Conservation (phyloP, 2,113 vertebrate species). For the Saguinus imperator region DNA sequence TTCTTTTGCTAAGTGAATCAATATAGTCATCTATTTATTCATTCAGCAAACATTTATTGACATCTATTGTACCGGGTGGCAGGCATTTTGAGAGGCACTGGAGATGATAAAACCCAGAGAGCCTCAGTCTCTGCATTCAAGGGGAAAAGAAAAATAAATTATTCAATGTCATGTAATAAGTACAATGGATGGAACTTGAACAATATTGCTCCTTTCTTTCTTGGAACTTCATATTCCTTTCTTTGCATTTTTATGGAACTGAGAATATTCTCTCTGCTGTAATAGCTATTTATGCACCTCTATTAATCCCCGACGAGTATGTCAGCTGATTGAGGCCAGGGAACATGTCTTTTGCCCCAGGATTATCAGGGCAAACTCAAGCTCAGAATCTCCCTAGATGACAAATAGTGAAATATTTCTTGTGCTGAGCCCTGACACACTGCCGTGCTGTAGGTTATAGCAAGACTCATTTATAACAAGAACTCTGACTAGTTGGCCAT, state of each 20-base stretch:
- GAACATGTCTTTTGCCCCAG: neutral
- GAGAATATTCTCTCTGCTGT: neutral
- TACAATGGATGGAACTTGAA: neutral
- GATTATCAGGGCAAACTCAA: neutral
- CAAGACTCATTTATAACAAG: neutral
- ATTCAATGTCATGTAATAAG: neutral
- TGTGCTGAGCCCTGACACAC: neutral
- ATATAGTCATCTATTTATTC: neutral
- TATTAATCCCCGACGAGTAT: neutral
- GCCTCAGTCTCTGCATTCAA: neutral
- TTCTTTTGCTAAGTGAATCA: neutral
- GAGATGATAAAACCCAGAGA: neutral
- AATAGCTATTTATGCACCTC: neutral
- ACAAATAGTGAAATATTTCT: neutral
- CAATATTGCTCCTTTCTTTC: neutral
- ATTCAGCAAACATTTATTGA: neutral
- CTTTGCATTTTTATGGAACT: neutral
- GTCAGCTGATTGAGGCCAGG: neutral
- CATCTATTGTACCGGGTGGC: neutral
- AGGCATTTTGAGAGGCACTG: neutral
- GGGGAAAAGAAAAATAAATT: slow-evolving; percentile 12
- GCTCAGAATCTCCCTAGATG: neutral
- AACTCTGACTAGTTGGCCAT: neutral
- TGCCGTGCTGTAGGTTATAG: neutral
- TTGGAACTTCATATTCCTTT: neutral